phyloP scores from a whole-genome alignment of 2,888 invertebrate genomes.

The Ennomos erosarius region DNA sequence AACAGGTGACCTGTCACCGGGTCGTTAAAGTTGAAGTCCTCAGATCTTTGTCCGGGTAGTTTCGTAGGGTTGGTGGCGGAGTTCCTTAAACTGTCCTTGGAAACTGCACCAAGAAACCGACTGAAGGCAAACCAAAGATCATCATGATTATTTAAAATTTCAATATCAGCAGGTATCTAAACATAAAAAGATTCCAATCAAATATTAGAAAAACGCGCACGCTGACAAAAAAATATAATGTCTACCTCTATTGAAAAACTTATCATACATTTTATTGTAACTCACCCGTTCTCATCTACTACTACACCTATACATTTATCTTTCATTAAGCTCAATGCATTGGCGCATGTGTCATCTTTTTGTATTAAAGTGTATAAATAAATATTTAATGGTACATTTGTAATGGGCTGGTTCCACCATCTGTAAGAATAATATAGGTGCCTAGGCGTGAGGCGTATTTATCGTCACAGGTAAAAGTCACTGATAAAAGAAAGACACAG shows the following conservation, averaged over 20 bases:
- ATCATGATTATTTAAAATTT: no score
- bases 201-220: no score
- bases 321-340: slow-evolving; percentile 48
- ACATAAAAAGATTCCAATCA: no score
- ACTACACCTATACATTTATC: slow-evolving; percentile 45
- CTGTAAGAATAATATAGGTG: slow-evolving; percentile 62
- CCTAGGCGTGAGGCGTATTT: no score
- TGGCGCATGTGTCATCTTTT: slow-evolving; percentile 62
- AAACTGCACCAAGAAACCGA: slow-evolving; percentile 51
- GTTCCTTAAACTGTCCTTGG: slow-evolving; percentile 84
- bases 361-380: slow-evolving; percentile 63
- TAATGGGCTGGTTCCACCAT: slow-evolving; percentile 89
- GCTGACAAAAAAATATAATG: no score
- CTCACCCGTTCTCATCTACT: slow-evolving; percentile 64
- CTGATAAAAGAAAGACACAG: no score
- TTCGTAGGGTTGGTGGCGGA: slow-evolving; percentile 76
- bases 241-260: no score
- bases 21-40: slow-evolving; percentile 81
- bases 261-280: slow-evolving; percentile 31
- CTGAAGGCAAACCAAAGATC: slow-evolving; percentile 35
- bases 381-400: slow-evolving; percentile 46
- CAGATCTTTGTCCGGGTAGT: slow-evolving; percentile 68
- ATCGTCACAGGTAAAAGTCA: no score
- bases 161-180: no score
- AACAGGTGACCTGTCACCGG: slow-evolving; percentile 86